Percentiles rank a stretch among this genome's conserved stretches.
Conservation (phyloP, 2,797 vertebrate species). For the Myiothlypis coronata region DNA sequence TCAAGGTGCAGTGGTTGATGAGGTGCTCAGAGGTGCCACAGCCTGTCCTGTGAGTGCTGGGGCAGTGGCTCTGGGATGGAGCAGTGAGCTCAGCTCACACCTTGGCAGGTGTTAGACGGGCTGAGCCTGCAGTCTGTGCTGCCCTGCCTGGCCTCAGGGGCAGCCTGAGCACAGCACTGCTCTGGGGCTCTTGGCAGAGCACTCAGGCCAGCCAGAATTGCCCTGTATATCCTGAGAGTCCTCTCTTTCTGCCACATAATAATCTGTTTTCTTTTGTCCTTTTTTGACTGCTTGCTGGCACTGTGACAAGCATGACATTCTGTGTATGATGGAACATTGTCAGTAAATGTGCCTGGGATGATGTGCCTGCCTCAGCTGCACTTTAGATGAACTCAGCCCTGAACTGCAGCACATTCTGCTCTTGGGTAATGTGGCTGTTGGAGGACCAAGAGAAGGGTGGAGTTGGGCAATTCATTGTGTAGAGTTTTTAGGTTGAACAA, state of each 20-base stretch:
- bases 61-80: neutral
- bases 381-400: neutral
- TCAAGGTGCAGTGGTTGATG: neutral
- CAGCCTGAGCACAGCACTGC: neutral
- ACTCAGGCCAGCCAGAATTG: neutral
- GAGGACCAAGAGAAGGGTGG: neutral
- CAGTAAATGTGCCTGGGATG: neutral
- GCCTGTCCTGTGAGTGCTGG: neutral
- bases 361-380: neutral
- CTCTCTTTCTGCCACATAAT: neutral
- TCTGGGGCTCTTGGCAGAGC: neutral
- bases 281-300: neutral
- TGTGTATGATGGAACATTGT: neutral
- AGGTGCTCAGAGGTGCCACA: neutral
- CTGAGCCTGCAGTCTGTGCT: neutral
- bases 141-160: neutral
- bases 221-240: neutral
- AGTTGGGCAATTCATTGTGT: neutral
- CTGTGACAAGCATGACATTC: neutral
- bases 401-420: neutral
- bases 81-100: neutral
- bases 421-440: neutral
- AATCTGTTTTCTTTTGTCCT: neutral
- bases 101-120: neutral
- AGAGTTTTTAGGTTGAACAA: neutral